phyloP scores from a whole-genome alignment of 2,888 invertebrate genomes.

The Philopedon plagiatum region DNA sequence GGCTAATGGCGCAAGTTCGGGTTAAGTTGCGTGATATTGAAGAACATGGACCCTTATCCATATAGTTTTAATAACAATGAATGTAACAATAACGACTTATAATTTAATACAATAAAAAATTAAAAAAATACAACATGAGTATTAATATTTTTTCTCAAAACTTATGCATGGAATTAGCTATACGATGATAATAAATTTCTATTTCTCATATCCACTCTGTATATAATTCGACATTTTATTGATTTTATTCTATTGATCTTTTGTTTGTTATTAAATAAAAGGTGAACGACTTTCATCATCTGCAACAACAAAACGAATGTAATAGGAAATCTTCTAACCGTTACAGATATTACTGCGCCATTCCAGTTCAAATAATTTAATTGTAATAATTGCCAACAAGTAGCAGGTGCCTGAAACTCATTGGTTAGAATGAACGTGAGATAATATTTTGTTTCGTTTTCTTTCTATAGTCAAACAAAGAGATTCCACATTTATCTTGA shows the following conservation, averaged over 20 bases:
- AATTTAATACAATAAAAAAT: no score
- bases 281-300: constrained; percentile 31
- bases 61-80: no score
- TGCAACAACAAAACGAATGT: constrained; percentile 3
- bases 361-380: constrained; percentile 40
- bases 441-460: constrained; percentile 27
- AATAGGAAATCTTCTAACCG: constrained; percentile 38
- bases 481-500: constrained; percentile 40
- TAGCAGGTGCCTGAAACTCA: constrained; percentile 34
- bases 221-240: background rate
- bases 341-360: constrained; percentile 25
- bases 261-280: constrained; percentile 7
- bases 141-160: no score
- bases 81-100: no score
- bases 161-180: no score
- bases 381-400: constrained; percentile 41
- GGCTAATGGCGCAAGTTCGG: no score
- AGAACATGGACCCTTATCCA: no score
- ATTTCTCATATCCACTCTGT: no score
- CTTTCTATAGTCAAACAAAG: constrained; percentile 36
- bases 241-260: background rate
- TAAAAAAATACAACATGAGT: no score
- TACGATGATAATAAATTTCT: no score
- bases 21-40: no score
- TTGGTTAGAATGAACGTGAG: constrained; percentile 31